Percentiles rank a stretch among this genome's conserved stretches.
Evolutionary conservation across 2,888 invertebrate species (phyloP).

Genomic region (Papilio demoleus): DNA sequence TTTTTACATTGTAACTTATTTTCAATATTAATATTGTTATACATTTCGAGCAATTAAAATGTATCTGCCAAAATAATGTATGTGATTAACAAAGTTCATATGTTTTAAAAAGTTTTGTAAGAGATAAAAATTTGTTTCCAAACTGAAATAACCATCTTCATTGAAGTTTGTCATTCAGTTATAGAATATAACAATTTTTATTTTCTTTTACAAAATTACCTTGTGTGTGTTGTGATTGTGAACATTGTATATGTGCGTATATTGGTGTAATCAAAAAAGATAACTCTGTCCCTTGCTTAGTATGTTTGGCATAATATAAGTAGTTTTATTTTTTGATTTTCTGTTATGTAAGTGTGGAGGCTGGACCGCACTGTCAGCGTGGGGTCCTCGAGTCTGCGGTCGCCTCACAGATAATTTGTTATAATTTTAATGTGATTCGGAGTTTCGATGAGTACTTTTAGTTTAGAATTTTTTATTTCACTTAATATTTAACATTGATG

Average conservation of each 20-base stretch:
- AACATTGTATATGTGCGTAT: constrained; percentile 46
- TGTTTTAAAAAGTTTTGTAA: no score
- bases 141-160: no score
- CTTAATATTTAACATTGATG: constrained; percentile 60
- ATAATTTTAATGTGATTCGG: constrained; percentile 1
- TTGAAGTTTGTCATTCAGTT: no score
- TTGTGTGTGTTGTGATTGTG: constrained; percentile 35
- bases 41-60: not conserved
- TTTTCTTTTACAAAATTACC: not conserved
- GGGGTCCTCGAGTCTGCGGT: not conserved
- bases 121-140: no score
- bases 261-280: constrained; percentile 34
- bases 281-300: not conserved
- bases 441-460: constrained; percentile 6
- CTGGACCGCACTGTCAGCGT: constrained; percentile 3
- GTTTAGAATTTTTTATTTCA: constrained; percentile 38
- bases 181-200: not conserved
- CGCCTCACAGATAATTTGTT: not conserved
- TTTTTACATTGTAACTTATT: constrained; percentile 2
- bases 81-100: not conserved
- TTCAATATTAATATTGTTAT: not conserved
- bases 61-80: not conserved
- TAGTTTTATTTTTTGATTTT: constrained; percentile 15
- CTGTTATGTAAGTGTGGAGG: constrained; percentile 13
- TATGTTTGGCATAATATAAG: constrained; percentile 18